phyloP scores from a whole-genome alignment of 2,888 invertebrate genomes.

The Cordilura impudica region DNA sequence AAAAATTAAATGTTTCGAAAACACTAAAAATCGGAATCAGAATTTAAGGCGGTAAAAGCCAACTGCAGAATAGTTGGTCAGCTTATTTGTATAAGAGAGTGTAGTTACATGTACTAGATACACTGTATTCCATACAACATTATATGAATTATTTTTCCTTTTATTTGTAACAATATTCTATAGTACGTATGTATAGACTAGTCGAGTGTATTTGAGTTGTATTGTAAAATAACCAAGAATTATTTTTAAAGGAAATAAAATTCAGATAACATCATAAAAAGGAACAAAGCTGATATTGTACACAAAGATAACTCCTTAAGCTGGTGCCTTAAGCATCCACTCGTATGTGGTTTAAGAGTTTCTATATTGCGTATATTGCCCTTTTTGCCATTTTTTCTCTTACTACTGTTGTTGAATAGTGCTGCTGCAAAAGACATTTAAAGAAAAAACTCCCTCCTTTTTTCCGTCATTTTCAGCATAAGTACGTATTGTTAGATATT shows the following conservation, averaged over 20 bases:
- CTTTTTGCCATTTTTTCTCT: slow-evolving; percentile 34
- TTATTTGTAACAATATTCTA: slow-evolving; percentile 19
- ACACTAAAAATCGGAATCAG: no score
- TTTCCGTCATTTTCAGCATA: slow-evolving; percentile 15
- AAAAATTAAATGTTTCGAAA: no score
- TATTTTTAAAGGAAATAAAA: slow-evolving; percentile 27
- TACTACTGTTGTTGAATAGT: slow-evolving; percentile 2
- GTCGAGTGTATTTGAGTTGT: slow-evolving; percentile 55
- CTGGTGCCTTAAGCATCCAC: slow-evolving; percentile 55
- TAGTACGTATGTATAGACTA: slow-evolving; percentile 6
- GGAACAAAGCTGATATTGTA: slow-evolving; percentile 38
- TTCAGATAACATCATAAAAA: slow-evolving; percentile 52
- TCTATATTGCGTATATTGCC: slow-evolving; percentile 59
- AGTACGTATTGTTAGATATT: slow-evolving; percentile 42
- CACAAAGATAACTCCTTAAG: slow-evolving; percentile 59
- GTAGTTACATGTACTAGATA: no score
- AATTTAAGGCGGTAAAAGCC: no score
- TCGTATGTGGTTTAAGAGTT: slow-evolving; percentile 54
- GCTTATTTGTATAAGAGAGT: no score
- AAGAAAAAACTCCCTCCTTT: slow-evolving; percentile 19
- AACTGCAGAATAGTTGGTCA: no score
- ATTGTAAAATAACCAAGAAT: slow-evolving; percentile 46
- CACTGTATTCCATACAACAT: no score
- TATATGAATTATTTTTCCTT: slow-evolving; percentile 27
- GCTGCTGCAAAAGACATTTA: slow-evolving; percentile 39